phyloP scores from a whole-genome alignment of 2,888 invertebrate species.

The Drosophila lacicola region DNA sequence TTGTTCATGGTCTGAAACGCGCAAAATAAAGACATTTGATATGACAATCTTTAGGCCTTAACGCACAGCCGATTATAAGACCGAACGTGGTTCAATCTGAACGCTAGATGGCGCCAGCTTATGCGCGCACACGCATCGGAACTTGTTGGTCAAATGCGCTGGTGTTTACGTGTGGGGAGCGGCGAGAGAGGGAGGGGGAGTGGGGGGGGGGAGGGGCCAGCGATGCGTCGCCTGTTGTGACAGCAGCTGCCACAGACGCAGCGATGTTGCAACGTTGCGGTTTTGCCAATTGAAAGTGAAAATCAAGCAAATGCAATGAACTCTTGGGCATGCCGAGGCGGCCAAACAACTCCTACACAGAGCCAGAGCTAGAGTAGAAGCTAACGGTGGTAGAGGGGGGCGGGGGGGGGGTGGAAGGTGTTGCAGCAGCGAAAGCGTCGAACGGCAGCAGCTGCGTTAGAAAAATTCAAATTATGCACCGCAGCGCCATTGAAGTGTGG shows the following conservation, averaged over 20 bases:
- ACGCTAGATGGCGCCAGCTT: slow-evolving; percentile 38
- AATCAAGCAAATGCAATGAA: slow-evolving; percentile 72
- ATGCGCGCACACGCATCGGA: slow-evolving; percentile 27
- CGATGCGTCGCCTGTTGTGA: slow-evolving; percentile 37
- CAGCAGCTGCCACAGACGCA: slow-evolving; percentile 28
- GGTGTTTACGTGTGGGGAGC: too few relatives aligned
- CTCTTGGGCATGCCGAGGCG: slow-evolving; percentile 59
- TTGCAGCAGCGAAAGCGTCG: slow-evolving; percentile 50
- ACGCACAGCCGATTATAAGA: slow-evolving; percentile 23
- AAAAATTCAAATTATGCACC: slow-evolving; percentile 75
- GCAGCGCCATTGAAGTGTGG: slow-evolving; percentile 66
- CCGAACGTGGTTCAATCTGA: slow-evolving; percentile 1
- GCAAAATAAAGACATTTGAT: slow-evolving; percentile 67
- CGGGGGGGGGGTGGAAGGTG: background rate
- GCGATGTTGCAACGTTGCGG: slow-evolving; percentile 33
- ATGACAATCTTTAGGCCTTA: slow-evolving; percentile 56
- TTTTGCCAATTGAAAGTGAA: slow-evolving; percentile 76
- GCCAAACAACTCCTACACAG: slow-evolving; percentile 59
- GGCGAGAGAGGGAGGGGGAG: too few relatives aligned
- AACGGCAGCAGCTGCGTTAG: slow-evolving; percentile 67
- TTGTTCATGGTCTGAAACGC: slow-evolving; percentile 65
- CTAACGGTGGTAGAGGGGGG: background rate
- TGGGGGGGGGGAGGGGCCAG: background rate
- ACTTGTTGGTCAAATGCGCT: slow-evolving; percentile 29
- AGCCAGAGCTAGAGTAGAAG: background rate